Base-by-base conservation (phyloP, 1,140 invertebrate genomes). In the Tetramorium alpestre region DNA sequence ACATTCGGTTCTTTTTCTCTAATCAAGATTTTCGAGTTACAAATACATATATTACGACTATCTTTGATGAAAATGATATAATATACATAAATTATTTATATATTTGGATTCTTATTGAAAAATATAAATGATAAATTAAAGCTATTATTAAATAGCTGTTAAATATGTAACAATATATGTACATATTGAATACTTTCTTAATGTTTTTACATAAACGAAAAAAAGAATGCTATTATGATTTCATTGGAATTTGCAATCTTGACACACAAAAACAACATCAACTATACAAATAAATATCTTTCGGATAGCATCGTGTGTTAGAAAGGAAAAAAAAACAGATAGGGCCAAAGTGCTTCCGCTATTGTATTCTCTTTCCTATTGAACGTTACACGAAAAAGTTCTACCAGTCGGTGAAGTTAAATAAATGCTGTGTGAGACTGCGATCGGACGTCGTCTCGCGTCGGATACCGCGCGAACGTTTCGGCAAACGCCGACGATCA, bases 331-430 rank as follows among this genome's bases (percentile, higher is more conserved):
- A 70, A 84, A 49, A 73, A 25, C 80, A 82, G 56, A 76, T 56
- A 69, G 7, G 47, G 11, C 22, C 85, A 60, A 82, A 70, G 65
- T 72, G 44, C 85, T 84, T 87, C 85, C 64, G 64, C 44, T 84
- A 87, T 87, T 89, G 75, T 84, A 77, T n/a, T 88, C 72, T 80
- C 54, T 70, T 86, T 47, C 62, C 62, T 69, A 67, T 69, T 81
- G 60, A 64, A 67, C 62, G 62, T 69, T 22, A 69, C 18, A 47
- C 49, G 64, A 86, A 69, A 80, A 78, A 80, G 64, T 86, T 80
- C n/a, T 44, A n/a, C 49, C 38, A 49, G 28, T 38, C 54, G 58
- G 49, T 64, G 25, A 69, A 75, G 80, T 84, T 75, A 75, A 84
- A 72, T 84, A 70, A 84, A 75, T 38, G 67, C 69, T 70, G 51